Evolutionary conservation across 2,888 invertebrate genomes (phyloP).

Genomic region (Alloplasta piceator): DNA sequence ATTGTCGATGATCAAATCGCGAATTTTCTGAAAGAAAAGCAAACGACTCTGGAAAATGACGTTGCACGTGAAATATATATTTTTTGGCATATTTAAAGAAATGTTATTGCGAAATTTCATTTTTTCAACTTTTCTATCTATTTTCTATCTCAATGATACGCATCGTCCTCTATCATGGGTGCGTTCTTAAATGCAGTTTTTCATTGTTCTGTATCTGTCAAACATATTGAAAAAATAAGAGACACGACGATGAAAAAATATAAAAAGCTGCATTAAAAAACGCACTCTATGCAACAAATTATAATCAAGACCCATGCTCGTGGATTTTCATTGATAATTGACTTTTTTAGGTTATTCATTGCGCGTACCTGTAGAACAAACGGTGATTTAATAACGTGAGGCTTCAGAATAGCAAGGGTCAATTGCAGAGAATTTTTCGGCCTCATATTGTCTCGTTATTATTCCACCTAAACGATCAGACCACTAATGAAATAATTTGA

Average conservation of each 20-base stretch:
- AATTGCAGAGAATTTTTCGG: constrained; percentile 84
- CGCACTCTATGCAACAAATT: too few relatives aligned
- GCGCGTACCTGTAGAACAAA: constrained; percentile 85
- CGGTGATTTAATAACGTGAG: constrained; percentile 92
- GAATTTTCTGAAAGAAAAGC: constrained; percentile 85
- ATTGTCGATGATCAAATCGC: constrained; percentile 87
- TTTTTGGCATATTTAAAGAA: too few relatives aligned
- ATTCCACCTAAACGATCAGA: constrained; percentile 28
- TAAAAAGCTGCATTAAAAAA: too few relatives aligned
- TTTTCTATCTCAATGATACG: too few relatives aligned
- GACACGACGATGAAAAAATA: too few relatives aligned
- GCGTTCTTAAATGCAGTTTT: too few relatives aligned
- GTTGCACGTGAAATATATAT: background rate
- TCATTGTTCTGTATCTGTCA: too few relatives aligned
- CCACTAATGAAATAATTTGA: constrained; percentile 19
- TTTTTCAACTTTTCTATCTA: too few relatives aligned
- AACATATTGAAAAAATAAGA: too few relatives aligned
- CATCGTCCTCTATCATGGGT: too few relatives aligned
- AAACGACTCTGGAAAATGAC: constrained; percentile 9
- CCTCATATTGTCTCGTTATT: constrained; percentile 65
- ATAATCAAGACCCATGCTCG: background rate
- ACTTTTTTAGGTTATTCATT: constrained; percentile 63
- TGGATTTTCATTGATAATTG: background rate
- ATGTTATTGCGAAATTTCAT: too few relatives aligned
- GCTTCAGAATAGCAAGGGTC: constrained; percentile 94